These are phyloP conservation scores for Xiphophorus couchianus DNA, from an alignment of 2,113 vertebrate genomes.

Conservation along the genomic window DNA sequence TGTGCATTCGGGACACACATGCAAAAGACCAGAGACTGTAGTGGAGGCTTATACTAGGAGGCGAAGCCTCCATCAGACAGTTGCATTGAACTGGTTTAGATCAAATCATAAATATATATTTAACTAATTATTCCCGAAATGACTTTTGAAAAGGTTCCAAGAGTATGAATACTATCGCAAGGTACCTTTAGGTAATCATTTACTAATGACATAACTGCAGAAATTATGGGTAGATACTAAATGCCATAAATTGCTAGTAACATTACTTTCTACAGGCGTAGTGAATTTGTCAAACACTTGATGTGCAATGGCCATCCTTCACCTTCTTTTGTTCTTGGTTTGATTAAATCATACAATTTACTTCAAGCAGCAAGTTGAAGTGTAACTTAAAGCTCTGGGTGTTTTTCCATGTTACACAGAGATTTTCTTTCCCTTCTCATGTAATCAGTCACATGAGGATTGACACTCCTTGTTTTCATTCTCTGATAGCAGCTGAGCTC, in stretches of 20 bases:
- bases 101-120: no score
- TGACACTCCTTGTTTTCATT: slow-evolving; percentile 5
- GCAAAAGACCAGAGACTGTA: no score
- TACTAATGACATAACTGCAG: background rate
- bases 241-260: background rate
- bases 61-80: no score
- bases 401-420: slow-evolving; percentile 18
- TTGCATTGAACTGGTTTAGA: no score
- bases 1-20: no score
- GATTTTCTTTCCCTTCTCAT: slow-evolving; percentile 11
- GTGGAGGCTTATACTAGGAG: no score
- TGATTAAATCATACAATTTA: background rate
- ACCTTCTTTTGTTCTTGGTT: background rate
- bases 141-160: background rate
- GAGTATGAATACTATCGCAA: background rate
- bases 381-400: background rate
- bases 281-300: background rate
- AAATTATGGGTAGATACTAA: background rate
- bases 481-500: slow-evolving; percentile 31
- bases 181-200: background rate
- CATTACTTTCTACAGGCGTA: background rate
- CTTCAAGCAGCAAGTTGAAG: background rate
- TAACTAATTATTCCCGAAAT: background rate
- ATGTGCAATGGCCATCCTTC: slow-evolving; percentile 6
- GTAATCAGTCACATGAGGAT: slow-evolving; percentile 14